Base-by-base conservation (phyloP, 2,888 invertebrate genomes). In the Cantharis flavilabris region DNA sequence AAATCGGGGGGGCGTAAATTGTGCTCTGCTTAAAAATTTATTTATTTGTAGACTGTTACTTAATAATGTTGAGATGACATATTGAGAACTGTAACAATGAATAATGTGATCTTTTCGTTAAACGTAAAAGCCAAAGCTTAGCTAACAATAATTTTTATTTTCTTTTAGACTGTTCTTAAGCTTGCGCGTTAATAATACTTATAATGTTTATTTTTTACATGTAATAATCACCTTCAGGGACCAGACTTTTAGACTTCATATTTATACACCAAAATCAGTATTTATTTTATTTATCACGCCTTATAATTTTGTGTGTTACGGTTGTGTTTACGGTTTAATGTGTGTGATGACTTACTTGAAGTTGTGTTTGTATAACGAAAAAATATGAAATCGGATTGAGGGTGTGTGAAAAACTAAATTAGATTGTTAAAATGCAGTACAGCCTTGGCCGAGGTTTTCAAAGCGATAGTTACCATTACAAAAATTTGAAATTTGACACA, bases 81-180 rank as follows among this genome's bases (percentile, higher is more conserved):
- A 49, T 49, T 49, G 13, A 49, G 49, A 49, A 49, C 49, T 49
- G n/a, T 18, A 67, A 67, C 65, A 67, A 67, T 67, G n/a, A 67
- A 67, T 23, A 23, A 67, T 67, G 65, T 67, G 65, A 67, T 67
- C 65, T 23, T 49, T 18, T 18, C 65, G 23, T 67, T 67, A 67
- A 67, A 16, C 65, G 26, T 26, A 23, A 67, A 67, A 67, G 65
- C 65, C 65, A 67, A 67, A 67, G 65, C 65, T 67, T 67, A 67
- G 65, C 65, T 23, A 67, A 20, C 65, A 67, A 64, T 67, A 67
- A 67, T 26, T 23, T 67, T 23, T 49, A 49, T 49, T 49, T 49
- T 49, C 49, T n/a, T n/a, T 49, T 13, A 23, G 23, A 13, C 26
- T 18, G 65, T 67, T 23, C 13, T 67, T 67, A 67, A 67, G 65